phyloP scores from a whole-genome alignment of 2,113 vertebrate species.

The Coreoperca whiteheadi region DNA sequence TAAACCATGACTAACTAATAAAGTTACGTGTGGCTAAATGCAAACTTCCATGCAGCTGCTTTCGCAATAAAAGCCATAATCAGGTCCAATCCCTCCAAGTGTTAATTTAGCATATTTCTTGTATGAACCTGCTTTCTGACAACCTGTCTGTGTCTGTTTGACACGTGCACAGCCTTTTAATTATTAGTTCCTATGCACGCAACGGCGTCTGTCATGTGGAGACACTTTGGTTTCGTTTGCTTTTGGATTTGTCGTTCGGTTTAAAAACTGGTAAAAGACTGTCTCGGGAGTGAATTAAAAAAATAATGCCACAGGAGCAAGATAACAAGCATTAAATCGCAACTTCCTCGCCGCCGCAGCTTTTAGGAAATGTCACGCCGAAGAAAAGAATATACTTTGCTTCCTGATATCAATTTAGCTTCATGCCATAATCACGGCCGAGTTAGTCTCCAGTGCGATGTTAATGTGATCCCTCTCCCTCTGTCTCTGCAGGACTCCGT shows the following conservation, averaged over 20 bases:
- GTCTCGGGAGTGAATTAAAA: neutral
- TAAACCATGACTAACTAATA: too few species aligned
- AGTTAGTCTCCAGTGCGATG: neutral
- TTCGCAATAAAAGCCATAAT: neutral
- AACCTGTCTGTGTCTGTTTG: neutral
- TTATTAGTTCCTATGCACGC: neutral
- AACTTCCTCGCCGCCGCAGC: neutral
- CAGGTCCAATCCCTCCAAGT: neutral
- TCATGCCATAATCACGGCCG: neutral
- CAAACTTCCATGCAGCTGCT: neutral
- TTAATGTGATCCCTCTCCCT: slow-evolving; percentile 40
- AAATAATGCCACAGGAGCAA: neutral
- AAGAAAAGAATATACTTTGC: slow-evolving; percentile 6
- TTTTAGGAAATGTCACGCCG: neutral
- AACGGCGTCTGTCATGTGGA: neutral
- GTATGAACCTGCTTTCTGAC: neutral
- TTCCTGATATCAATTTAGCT: slow-evolving; percentile 12
- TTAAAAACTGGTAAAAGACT: neutral
- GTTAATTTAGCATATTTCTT: neutral
- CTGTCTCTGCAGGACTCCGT: slow-evolving; percentile 92
- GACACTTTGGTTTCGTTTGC: neutral
- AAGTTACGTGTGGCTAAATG: neutral
- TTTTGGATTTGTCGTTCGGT: too few species aligned
- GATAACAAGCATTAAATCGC: neutral
- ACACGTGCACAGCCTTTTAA: neutral